A percentile compares a stretch with the other conserved stretches of the same genome.
Conservation (phyloP, 1,140 invertebrate genomes). For the Eufriesea mexicana region DNA sequence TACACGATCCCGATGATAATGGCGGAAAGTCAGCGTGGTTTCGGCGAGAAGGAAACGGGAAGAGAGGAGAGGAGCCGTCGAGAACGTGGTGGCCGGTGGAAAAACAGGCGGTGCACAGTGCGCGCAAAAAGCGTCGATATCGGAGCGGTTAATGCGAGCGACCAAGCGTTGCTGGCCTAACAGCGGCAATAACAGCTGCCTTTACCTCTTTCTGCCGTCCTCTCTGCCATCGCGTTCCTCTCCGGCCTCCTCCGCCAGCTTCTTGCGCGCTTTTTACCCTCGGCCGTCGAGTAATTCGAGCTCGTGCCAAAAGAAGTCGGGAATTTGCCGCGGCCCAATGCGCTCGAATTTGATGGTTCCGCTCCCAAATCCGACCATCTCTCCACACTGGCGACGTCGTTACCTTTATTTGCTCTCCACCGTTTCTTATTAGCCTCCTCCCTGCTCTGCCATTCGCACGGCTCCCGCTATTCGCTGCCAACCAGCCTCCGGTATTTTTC, state of each 20-base stretch:
- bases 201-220: conserved; percentile 7
- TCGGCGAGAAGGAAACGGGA: neutral
- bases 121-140: conserved; percentile 22
- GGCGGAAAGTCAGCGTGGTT: neutral
- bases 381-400: conserved; percentile 24
- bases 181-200: conserved; percentile 68
- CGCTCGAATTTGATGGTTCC: conserved; percentile 60
- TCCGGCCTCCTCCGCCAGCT: neutral
- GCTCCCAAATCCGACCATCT: conserved; percentile 56
- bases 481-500: no score
- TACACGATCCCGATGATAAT: no score
- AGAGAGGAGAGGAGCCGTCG: no score
- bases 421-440: conserved; percentile 33
- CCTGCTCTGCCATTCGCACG: no score
- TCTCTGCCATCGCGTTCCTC: conserved; percentile 23
- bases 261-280: conserved; percentile 47
- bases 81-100: conserved; percentile 45
- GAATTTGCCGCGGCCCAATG: conserved; percentile 64
- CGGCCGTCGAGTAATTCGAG: conserved; percentile 66
- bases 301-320: conserved; percentile 70
- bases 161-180: conserved; percentile 65
- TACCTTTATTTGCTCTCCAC: conserved; percentile 56
- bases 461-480: no score
- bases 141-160: conserved; percentile 64
- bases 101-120: conserved; percentile 30